Base-by-base conservation (phyloP, 2,113 vertebrate genomes). In the Pedionomus torquatus region DNA sequence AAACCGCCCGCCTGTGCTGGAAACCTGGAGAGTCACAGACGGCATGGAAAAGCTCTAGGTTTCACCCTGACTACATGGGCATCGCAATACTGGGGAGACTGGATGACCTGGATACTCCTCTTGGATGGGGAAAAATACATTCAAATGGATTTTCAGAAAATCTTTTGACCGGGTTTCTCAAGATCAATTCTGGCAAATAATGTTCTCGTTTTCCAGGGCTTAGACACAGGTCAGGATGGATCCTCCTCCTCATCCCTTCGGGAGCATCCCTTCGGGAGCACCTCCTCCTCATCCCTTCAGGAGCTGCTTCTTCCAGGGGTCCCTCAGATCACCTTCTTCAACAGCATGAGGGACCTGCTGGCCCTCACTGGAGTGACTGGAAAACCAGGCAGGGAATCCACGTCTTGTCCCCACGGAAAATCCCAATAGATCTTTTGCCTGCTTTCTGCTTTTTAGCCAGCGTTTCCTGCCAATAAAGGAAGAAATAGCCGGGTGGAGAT, bases 391-490 rank as follows among this genome's bases (percentile, higher is more conserved):
- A 31, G 52, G 37, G 64, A 86, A 44, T 26, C 33, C 41, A 61
- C 0, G 0, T 43, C 55, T 46, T 71, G 51, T 52, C 52, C 58
- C 49, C 11, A 19, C 17, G 83, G 80, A 57, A 85, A 41, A 77
- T 5, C 81, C 35, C 23, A 49, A 10, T 19, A 41, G 16, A 69
- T 41, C 55, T 77, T 63, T 87, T 72, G 31, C 49, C 35, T 82
- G 49, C 41, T 83, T 91, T 83, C 37, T 96, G 68, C 91, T 89
- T 70, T 78, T 63, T 41, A 92, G 78, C 35, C 92, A 91, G 33
- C 1, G 0, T 75, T 83, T 63, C 46, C 58, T 70, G 75, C 25
- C 71, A 41, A 13, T 37, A 80, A 88, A 66, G 46, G 58, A 89
- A 83, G 79, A 82, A 88, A 65, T 48, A 87, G 20, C 64, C 39